phyloP scores from a whole-genome alignment of 2,888 invertebrate genomes.

The Mamestra brassicae region DNA sequence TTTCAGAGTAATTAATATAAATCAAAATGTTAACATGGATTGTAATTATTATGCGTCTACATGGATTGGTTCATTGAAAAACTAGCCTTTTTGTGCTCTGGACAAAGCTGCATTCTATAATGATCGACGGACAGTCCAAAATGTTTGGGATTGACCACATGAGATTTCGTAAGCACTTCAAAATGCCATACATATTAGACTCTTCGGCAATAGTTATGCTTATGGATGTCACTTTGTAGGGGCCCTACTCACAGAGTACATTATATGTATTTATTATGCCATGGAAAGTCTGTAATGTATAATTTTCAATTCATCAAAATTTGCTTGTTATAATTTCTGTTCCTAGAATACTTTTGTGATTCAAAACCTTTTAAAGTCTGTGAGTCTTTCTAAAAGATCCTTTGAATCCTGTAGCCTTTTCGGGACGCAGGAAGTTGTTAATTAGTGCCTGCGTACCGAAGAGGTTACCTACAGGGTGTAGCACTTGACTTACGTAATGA shows the following conservation, averaged over 20 bases:
- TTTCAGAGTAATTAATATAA: conserved; percentile 30
- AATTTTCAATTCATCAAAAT: background rate
- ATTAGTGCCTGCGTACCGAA: background rate
- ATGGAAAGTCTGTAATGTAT: no score
- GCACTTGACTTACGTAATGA: background rate
- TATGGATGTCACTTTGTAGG: no score
- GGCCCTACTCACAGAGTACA: no score
- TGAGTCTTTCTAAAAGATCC: background rate
- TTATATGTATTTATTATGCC: no score
- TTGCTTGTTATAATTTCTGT: background rate
- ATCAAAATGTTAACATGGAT: background rate
- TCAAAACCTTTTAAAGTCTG: conserved; percentile 2
- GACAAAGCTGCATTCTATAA: background rate
- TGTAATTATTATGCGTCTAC: background rate
- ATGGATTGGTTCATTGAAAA: background rate
- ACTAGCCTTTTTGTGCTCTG: background rate
- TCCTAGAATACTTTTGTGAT: background rate
- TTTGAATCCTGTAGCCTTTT: background rate
- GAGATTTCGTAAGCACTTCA: no score
- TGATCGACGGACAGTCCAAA: no score
- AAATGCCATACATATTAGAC: no score
- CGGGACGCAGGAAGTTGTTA: background rate
- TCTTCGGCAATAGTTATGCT: no score
- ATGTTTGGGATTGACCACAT: no score
- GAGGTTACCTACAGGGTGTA: background rate